These are phyloP conservation scores for Leguminivora glycinivorella DNA, from an alignment of 1,140 invertebrate species.

Conservation along the genomic window DNA sequence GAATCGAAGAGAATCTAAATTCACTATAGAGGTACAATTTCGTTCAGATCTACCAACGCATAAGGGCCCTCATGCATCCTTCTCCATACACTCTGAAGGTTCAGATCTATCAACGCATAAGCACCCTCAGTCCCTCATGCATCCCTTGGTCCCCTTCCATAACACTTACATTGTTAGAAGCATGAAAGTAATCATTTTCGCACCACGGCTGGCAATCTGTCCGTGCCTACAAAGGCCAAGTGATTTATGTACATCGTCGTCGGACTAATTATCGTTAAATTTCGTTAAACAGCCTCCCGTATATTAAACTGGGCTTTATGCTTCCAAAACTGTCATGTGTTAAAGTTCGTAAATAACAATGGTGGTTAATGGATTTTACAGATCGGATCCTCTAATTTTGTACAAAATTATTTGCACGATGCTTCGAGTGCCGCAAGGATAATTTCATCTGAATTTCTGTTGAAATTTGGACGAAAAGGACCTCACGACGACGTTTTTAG, in stretches of 20 bases:
- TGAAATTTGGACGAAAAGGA: too few species aligned
- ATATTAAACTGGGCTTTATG: slow-evolving; percentile 41
- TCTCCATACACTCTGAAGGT: not conserved
- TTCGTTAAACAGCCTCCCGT: slow-evolving; percentile 47
- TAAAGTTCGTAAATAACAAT: not conserved
- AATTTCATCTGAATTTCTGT: too few species aligned
- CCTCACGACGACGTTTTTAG: too few species aligned
- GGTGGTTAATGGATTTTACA: not conserved
- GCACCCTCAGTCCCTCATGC: not conserved
- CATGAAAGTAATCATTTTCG: not conserved
- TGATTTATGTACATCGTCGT: slow-evolving; percentile 48
- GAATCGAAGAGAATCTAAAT: too few species aligned
- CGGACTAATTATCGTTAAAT: slow-evolving; percentile 43
- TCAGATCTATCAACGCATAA: not conserved
- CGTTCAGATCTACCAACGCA: not conserved
- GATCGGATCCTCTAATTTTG: too few species aligned
- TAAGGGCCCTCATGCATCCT: not conserved
- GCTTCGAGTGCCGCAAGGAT: too few species aligned
- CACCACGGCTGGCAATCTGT: slow-evolving; percentile 3
- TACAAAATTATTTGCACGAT: too few species aligned
- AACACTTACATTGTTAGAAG: not conserved
- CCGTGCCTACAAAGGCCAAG: slow-evolving; percentile 34
- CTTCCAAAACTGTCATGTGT: slow-evolving; percentile 42
- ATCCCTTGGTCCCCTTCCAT: slow-evolving; percentile 1
- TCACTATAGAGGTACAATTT: not conserved